These are phyloP conservation scores for Scrobipalpa costella DNA, from an alignment of 2,888 invertebrate species.

Conservation along the genomic window DNA sequence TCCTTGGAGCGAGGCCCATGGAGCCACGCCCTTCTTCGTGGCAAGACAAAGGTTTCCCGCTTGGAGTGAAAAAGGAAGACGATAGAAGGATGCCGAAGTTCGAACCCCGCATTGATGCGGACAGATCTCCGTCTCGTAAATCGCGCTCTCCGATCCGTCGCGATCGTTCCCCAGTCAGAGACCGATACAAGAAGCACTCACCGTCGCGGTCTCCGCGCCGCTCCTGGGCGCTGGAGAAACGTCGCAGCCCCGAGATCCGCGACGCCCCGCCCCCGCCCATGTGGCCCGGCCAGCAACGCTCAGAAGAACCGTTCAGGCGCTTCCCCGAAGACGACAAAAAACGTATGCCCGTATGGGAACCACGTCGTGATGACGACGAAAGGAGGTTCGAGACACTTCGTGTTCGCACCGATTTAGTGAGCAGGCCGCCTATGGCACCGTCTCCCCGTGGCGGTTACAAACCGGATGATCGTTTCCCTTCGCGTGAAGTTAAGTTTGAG, in stretches of 20 bases:
- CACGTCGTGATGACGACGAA: conserved; percentile 30
- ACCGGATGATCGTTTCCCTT: conserved; percentile 32
- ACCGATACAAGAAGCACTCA: conserved; percentile 60
- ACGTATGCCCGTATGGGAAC: conserved; percentile 37
- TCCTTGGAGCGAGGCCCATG: conserved; percentile 40
- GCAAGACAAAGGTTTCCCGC: conserved; percentile 43
- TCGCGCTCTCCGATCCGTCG: conserved; percentile 61
- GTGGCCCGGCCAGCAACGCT: conserved; percentile 58
- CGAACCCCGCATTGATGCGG: conserved; percentile 36
- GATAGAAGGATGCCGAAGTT: conserved; percentile 49
- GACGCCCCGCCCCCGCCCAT: conserved; percentile 66
- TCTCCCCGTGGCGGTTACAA: conserved; percentile 34
- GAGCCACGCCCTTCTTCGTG: conserved; percentile 52
- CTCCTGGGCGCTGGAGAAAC: conserved; percentile 71
- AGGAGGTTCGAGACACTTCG: conserved; percentile 28
- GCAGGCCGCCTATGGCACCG: conserved; percentile 20
- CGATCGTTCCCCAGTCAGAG: conserved; percentile 59
- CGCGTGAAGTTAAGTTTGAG: conserved; percentile 26
- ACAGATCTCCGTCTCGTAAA: conserved; percentile 44
- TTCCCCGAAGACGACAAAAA: conserved; percentile 34
- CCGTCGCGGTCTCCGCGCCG: conserved; percentile 66
- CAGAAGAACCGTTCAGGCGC: conserved; percentile 36
- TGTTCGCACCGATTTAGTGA: conserved; percentile 31
- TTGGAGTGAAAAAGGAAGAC: conserved; percentile 47
- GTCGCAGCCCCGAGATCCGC: conserved; percentile 54